Conservation (phyloP, 2,888 invertebrate species). For the Caenorhabditis drosophilae region DNA sequence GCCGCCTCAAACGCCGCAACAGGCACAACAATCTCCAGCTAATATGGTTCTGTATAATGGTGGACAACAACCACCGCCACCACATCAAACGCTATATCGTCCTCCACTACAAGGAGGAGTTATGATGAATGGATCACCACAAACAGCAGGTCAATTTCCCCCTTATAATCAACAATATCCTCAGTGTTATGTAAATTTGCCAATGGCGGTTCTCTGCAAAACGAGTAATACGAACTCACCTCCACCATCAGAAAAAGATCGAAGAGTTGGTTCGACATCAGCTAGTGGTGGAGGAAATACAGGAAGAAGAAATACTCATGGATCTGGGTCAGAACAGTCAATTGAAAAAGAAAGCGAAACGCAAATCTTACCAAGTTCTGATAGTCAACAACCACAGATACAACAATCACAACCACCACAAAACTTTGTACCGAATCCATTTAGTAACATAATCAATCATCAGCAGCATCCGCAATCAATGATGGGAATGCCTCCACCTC, state of each 20-base stretch:
- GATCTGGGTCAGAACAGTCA: constrained; percentile 2
- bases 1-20: background rate
- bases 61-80: background rate
- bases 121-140: no score
- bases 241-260: background rate
- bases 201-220: background rate
- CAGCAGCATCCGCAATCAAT: constrained; percentile 4
- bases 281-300: background rate
- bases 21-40: background rate
- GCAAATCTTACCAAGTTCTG: background rate
- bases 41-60: background rate
- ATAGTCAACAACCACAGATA: background rate
- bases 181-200: background rate
- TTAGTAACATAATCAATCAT: background rate
- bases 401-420: constrained; percentile 4
- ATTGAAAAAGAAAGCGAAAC: background rate
- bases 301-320: background rate
- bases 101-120: no score
- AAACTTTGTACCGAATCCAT: constrained; percentile 13
- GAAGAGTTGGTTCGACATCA: no score
- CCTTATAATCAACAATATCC: no score
- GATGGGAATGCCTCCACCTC: constrained; percentile 2
- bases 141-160: background rate
- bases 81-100: no score
- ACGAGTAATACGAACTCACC: background rate